Evolutionary conservation across 92 coral and sea anemone species (phyloP).

Genomic region (Palythoa grandiflora): DNA sequence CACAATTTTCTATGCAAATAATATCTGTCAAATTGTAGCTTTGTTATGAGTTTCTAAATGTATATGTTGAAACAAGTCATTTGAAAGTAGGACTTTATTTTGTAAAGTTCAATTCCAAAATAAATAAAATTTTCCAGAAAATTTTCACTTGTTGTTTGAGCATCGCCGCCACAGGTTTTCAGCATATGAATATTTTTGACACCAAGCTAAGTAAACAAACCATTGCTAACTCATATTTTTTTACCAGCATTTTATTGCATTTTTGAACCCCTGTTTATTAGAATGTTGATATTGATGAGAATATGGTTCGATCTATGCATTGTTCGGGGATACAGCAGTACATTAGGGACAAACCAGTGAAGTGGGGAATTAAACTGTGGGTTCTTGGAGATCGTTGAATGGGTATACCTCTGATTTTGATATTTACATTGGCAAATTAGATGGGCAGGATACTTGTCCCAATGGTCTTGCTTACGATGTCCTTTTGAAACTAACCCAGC

Average conservation of each 20-base stretch:
- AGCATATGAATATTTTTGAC: conserved; percentile 20
- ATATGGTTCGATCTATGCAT: too few species aligned
- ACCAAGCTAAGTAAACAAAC: conserved; percentile 30
- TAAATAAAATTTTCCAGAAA: not conserved
- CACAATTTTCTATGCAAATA: not conserved
- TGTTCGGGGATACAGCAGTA: not conserved
- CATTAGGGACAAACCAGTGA: conserved; percentile 55
- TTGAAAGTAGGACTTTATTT: conserved; percentile 25
- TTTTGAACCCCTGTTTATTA: too few species aligned
- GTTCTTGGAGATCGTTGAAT: conserved; percentile 63
- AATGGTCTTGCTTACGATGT: conserved; percentile 82
- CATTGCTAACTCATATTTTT: conserved; percentile 12
- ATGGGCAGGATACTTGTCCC: conserved; percentile 46
- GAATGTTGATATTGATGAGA: too few species aligned
- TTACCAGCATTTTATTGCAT: too few species aligned
- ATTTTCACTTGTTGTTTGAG: not conserved
- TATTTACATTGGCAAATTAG: conserved; percentile 63
- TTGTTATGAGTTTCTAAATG: conserved; percentile 13
- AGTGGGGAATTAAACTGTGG: conserved; percentile 68
- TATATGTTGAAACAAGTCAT: conserved; percentile 15
- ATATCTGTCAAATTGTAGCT: conserved; percentile 17
- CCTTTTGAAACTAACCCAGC: conserved; percentile 61
- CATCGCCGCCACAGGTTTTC: conserved; percentile 32
- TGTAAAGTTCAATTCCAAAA: conserved; percentile 18
- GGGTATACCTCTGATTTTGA: conserved; percentile 72